Percentiles rank a stretch among this genome's conserved stretches.
These are phyloP conservation scores for Mythimna vitellina DNA, from an alignment of 2,888 invertebrate genomes.

Conservation along the genomic window DNA sequence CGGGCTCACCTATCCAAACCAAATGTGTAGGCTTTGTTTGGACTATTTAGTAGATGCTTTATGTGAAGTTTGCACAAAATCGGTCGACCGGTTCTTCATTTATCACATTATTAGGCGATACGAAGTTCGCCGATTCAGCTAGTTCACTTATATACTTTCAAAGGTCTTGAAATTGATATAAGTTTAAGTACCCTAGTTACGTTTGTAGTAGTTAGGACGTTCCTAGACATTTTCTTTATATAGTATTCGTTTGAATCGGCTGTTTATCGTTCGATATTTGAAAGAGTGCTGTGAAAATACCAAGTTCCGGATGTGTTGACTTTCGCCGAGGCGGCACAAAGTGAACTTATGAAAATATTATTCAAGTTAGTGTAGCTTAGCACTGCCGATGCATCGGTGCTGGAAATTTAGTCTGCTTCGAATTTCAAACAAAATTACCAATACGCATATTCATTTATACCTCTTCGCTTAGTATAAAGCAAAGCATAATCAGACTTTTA, in stretches of 20 bases:
- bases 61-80: no score
- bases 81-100: no score
- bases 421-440: not conserved
- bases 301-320: conserved; percentile 30
- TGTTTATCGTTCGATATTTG: conserved; percentile 43
- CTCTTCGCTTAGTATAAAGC: no score
- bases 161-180: not conserved
- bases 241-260: conserved; percentile 5
- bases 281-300: conserved; percentile 45
- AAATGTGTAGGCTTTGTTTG: no score
- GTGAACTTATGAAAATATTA: conserved; percentile 46
- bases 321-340: conserved; percentile 10
- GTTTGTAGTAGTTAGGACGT: not conserved
- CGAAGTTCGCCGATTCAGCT: no score
- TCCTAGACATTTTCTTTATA: conserved; percentile 11
- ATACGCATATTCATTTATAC: no score
- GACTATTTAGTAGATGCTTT: no score
- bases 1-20: no score
- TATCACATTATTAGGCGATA: no score
- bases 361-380: conserved; percentile 26
- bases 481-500: no score
- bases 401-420: conserved; percentile 1
- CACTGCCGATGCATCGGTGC: conserved; percentile 17
- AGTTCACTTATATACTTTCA: no score
- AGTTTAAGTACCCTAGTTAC: no score